Base-by-base conservation (phyloP, 2,113 vertebrate species). In the Sinosuthora webbiana region DNA sequence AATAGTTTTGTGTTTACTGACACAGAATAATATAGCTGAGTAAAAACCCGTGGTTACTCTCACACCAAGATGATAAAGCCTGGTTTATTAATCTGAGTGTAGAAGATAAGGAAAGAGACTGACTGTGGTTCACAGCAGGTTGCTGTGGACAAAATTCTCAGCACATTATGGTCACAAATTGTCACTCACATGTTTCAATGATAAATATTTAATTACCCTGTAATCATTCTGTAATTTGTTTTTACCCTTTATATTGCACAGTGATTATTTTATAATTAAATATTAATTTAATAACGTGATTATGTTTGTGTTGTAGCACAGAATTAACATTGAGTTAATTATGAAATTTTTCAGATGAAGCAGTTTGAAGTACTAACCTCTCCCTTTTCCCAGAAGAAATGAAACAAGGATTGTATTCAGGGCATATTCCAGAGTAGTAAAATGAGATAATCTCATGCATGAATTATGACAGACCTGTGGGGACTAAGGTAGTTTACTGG, bases 201-300 rank as follows among this genome's bases (percentile, higher is more conserved):
- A 84, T 96, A 94, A 92, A 95, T 93, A 93, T 82, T 92, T 93
- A 92, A 94, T 96, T 91, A 90, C 76, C 39, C 30, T 15, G 11
- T 81, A 89, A 89, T 89, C 91, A 86, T 90, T 76, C 31, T 30
- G 50, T 85, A 88, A 93, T 95, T 96, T 5, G 3, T 83, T 96
- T 91, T 85, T 90, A 79, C 44, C 65, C 59, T 83, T 95, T 97
- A 44, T 95, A 75, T 89, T 73, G 14, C 62, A 68, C 15, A 27
- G 67, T 76, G 75, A 92, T 95, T 94, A 94, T 87, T 96, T 93
- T 82, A 75, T 94, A 90, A 95, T 95, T 96, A 96, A 96, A 88
- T 96, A 95, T 90, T 95, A 95, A 94, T 93, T 95, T 91, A 94
- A 94, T 90, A 78, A 74, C 30, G 27, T 90, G 80, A 82, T 92